Conservation (phyloP, 1,140 invertebrate genomes). For the Harpegnathos saltator region DNA sequence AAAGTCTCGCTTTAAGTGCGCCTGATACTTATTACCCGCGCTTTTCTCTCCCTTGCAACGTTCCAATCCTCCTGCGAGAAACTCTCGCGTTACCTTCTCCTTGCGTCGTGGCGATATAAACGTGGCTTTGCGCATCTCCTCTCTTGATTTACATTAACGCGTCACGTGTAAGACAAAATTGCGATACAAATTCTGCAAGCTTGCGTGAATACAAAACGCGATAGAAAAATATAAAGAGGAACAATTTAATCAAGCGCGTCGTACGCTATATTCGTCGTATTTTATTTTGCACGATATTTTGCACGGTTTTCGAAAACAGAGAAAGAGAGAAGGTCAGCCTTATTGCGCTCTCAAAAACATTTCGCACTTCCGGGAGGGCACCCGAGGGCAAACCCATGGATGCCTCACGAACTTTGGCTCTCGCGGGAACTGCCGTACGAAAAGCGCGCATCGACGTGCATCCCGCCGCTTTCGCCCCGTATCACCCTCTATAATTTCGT, state of each 20-base stretch:
- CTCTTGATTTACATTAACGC: constrained; percentile 40
- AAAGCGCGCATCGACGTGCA: constrained; percentile 56
- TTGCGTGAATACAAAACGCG: not conserved
- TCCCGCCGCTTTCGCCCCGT: not conserved
- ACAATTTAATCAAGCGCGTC: not conserved
- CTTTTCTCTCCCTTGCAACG: not conserved
- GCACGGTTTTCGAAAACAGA: too few relatives aligned
- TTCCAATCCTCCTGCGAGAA: not conserved
- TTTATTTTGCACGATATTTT: too few relatives aligned
- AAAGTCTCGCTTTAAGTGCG: constrained; percentile 42
- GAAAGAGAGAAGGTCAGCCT: constrained; percentile 16
- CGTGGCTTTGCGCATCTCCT: constrained; percentile 6
- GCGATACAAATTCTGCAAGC: not conserved
- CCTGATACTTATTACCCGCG: constrained; percentile 47
- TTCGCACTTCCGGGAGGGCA: constrained; percentile 58
- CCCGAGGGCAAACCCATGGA: constrained; percentile 4
- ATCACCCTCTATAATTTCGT: constrained; percentile 58
- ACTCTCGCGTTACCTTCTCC: not conserved
- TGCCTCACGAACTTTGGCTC: constrained; percentile 59
- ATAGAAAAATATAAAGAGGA: constrained; percentile 36
- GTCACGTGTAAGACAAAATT: not conserved
- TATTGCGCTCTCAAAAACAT: constrained; percentile 64
- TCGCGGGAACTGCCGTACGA: constrained; percentile 43
- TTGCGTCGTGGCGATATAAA: constrained; percentile 20
- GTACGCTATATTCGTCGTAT: too few relatives aligned